Conservation (phyloP, 2,888 invertebrate species). For the Polia nebulosa region DNA sequence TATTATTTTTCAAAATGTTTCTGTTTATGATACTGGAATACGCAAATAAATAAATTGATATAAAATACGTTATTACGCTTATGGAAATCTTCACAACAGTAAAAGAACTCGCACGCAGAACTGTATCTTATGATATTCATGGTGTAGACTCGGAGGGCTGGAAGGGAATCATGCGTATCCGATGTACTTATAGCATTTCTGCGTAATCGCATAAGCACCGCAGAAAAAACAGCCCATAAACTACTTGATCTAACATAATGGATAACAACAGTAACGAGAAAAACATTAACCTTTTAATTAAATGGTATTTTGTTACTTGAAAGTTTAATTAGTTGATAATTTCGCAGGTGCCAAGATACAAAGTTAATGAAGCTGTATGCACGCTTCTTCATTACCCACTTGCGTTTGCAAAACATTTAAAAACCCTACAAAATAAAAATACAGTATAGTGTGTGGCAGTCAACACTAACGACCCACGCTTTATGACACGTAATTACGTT, state of each 20-base stretch:
- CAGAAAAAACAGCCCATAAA: constrained; percentile 20
- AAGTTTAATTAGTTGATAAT: constrained; percentile 35
- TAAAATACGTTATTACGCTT: neutral
- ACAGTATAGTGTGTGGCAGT: constrained; percentile 60
- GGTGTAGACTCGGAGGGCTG: neutral
- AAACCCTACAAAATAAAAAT: constrained; percentile 30
- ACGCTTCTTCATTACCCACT: constrained; percentile 14
- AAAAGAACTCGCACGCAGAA: neutral
- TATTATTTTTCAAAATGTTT: no score
- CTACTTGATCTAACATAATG: constrained; percentile 23
- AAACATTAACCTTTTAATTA: constrained; percentile 26
- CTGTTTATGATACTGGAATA: no score
- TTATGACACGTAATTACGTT: constrained; percentile 79
- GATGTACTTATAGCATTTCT: constrained; percentile 15
- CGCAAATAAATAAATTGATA: neutral
- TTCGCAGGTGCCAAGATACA: constrained; percentile 39
- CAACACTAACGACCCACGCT: constrained; percentile 74
- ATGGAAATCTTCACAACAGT: neutral
- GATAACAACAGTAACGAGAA: constrained; percentile 16
- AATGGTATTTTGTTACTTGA: constrained; percentile 23
- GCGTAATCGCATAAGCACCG: no score
- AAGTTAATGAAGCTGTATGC: constrained; percentile 42
- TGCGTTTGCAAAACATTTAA: constrained; percentile 41
- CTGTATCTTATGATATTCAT: constrained; percentile 3
- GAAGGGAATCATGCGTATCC: constrained; percentile 14